A percentile compares a stretch with the other conserved stretches of the same genome.
Conservation (phyloP, 2,113 vertebrate species). For the Clarias batrachus region DNA sequence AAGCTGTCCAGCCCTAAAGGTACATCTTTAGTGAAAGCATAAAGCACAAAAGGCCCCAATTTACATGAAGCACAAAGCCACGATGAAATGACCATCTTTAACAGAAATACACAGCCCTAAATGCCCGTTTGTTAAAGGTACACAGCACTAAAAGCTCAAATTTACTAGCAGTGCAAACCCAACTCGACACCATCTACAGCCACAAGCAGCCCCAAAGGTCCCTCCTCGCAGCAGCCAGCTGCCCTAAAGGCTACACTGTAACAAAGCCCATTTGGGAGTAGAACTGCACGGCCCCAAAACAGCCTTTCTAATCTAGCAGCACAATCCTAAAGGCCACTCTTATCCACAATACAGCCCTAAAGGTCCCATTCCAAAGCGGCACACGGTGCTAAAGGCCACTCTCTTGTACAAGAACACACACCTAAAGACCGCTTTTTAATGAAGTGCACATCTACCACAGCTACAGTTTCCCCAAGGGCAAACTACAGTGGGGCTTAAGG, state of each 20-base stretch:
- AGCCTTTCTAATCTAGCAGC: background rate
- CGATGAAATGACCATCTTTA: background rate
- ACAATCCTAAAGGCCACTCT: constrained; percentile 5
- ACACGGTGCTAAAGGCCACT: background rate
- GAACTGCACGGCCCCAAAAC: background rate
- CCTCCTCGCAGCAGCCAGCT: background rate
- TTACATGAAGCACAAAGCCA: background rate
- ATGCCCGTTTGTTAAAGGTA: background rate
- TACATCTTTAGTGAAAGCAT: background rate
- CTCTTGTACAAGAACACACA: constrained; percentile 4
- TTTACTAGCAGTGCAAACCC: background rate
- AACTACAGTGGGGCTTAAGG: background rate
- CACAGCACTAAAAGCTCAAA: background rate
- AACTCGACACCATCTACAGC: background rate
- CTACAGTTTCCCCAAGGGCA: constrained; percentile 1
- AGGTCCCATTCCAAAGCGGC: constrained; percentile 5
- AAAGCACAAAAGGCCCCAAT: background rate
- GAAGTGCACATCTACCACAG: background rate
- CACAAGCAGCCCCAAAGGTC: background rate
- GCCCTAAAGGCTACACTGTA: background rate
- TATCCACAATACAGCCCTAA: constrained; percentile 6
- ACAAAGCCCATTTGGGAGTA: background rate
- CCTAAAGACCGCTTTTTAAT: constrained; percentile 3
- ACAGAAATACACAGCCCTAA: background rate
- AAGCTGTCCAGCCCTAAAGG: background rate